A percentile compares a stretch with the other conserved stretches of the same genome.
Conservation (phyloP, 2,888 invertebrate species). For the Thumatha senex region DNA sequence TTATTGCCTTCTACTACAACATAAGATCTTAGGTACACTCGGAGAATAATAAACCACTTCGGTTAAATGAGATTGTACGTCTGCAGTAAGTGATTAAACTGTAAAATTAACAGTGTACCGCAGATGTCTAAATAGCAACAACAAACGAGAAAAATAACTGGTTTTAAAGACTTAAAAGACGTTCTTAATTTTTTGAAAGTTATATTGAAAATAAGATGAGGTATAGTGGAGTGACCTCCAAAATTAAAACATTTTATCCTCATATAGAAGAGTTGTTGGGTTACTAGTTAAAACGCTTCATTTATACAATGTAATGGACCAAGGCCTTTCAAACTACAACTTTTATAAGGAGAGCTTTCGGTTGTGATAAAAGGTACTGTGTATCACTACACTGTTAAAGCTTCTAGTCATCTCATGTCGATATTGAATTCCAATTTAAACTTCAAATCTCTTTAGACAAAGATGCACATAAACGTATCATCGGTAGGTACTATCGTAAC, state of each 20-base stretch:
- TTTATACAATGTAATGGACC: background rate
- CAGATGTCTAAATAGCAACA: conserved; percentile 21
- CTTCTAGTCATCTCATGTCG: background rate
- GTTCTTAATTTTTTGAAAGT: no score
- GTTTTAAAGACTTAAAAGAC: conserved; percentile 17
- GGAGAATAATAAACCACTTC: conserved; percentile 29
- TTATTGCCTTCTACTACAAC: conserved; percentile 1
- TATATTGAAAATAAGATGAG: no score
- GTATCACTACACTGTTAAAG: background rate
- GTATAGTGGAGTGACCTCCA: no score
- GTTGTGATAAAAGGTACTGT: no score
- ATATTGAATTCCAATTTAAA: conserved; percentile 7
- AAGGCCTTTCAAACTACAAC: background rate
- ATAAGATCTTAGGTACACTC: conserved; percentile 23
- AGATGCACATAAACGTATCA: conserved; percentile 29
- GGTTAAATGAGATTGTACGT: conserved; percentile 32
- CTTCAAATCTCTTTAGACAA: conserved; percentile 13
- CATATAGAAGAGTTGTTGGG: no score
- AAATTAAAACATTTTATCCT: no score
- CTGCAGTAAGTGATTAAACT: conserved; percentile 37
- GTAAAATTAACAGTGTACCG: conserved; percentile 28
- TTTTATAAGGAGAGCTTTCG: no score
- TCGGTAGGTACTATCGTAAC: conserved; percentile 27
- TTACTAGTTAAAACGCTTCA: background rate
- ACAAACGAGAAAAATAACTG: conserved; percentile 16